phyloP scores from a whole-genome alignment of 92 coral and sea anemone species.

The Diadumene lineata region DNA sequence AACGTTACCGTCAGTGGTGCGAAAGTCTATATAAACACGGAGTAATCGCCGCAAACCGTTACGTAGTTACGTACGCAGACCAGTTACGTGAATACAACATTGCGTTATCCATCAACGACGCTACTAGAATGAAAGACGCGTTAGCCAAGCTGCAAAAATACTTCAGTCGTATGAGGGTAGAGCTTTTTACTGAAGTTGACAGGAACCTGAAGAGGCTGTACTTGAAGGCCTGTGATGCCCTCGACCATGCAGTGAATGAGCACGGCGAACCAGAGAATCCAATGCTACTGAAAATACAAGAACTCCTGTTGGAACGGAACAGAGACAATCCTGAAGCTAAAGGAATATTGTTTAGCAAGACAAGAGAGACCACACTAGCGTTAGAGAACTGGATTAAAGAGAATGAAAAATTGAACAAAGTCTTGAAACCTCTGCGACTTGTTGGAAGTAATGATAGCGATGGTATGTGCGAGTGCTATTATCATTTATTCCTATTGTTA shows the following conservation, averaged over 20 bases:
- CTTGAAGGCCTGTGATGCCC: constrained; percentile 42
- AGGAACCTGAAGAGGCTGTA: constrained; percentile 51
- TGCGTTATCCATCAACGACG: constrained; percentile 77
- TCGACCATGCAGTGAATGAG: constrained; percentile 28
- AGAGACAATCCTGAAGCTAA: constrained; percentile 28
- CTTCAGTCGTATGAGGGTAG: constrained; percentile 45
- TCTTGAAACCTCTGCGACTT: constrained; percentile 65
- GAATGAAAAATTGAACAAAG: constrained; percentile 44
- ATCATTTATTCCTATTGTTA: not conserved
- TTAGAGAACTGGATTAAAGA: constrained; percentile 79
- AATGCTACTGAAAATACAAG: constrained; percentile 57
- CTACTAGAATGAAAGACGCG: constrained; percentile 82
- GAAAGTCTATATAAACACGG: constrained; percentile 61
- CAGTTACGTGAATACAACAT: constrained; percentile 78
- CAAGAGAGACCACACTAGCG: constrained; percentile 77
- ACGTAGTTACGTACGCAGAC: constrained; percentile 78
- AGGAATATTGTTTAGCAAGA: constrained; percentile 86
- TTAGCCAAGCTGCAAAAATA: constrained; percentile 43
- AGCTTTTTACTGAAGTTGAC: constrained; percentile 49
- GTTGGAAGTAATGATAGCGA: constrained; percentile 81
- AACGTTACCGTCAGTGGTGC: constrained; percentile 87
- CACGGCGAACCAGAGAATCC: constrained; percentile 77
- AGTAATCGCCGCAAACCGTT: constrained; percentile 52
- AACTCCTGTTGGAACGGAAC: constrained; percentile 53
- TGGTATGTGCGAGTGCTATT: not conserved